Conservation (phyloP, 2,113 vertebrate genomes). For the Caracal caracal region DNA sequence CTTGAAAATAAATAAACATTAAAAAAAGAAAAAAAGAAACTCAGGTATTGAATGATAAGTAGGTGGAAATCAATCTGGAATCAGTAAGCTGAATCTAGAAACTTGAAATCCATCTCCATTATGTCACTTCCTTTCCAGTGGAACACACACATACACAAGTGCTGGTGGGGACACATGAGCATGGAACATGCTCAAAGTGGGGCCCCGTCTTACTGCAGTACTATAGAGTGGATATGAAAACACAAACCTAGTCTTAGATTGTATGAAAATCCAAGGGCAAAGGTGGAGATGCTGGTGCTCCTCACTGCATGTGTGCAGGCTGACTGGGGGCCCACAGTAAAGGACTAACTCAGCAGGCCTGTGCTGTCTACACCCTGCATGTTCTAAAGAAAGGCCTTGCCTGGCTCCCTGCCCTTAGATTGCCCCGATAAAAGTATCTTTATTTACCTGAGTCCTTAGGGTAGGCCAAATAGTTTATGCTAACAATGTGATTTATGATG, state of each 20-base stretch:
- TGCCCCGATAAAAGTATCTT: background rate
- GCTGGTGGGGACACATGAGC: background rate
- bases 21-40: background rate
- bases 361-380: background rate
- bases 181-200: background rate
- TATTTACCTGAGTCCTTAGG: background rate
- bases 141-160: background rate
- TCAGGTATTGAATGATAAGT: background rate
- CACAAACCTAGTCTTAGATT: background rate
- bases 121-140: background rate
- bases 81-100: background rate
- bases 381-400: background rate
- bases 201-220: background rate
- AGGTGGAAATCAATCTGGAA: background rate
- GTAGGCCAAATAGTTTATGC: background rate
- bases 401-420: background rate
- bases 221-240: background rate
- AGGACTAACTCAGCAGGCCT: background rate
- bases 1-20: too few relatives aligned
- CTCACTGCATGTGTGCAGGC: background rate
- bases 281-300: background rate
- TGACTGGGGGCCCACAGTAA: background rate
- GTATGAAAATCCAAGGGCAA: background rate
- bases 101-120: background rate
- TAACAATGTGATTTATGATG: background rate